These are phyloP conservation scores for Crotalus adamanteus DNA, from an alignment of 2,797 vertebrate genomes.

Conservation along the genomic window DNA sequence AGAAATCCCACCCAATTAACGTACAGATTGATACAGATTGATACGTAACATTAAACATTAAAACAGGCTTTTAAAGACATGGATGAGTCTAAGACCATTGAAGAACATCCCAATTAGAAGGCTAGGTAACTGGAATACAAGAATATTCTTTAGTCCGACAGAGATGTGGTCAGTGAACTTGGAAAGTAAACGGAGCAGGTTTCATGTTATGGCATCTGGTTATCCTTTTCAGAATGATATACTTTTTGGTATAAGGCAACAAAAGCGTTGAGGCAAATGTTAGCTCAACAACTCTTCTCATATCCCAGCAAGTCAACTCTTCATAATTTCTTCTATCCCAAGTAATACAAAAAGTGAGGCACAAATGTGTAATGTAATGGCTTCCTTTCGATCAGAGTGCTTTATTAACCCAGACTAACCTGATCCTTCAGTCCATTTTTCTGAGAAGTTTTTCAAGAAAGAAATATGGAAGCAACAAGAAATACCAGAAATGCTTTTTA, in stretches of 20 bases:
- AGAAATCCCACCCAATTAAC: conserved; percentile 53
- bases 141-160: neutral
- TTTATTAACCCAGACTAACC: neutral
- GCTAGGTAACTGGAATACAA: fast-evolving
- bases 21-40: conserved; percentile 43
- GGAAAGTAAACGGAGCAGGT: neutral
- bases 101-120: fast-evolving
- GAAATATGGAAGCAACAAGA: neutral
- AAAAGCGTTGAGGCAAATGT: neutral
- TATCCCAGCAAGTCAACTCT: conserved; percentile 28
- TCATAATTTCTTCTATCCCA: neutral
- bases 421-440: neutral
- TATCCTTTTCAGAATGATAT: too few relatives aligned
- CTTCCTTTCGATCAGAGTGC: neutral
- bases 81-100: neutral
- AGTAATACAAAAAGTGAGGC: neutral
- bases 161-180: neutral
- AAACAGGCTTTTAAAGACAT: conserved; percentile 3
- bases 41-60: conserved; percentile 46
- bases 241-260: neutral
- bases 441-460: neutral
- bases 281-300: neutral
- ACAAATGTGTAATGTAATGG: conserved; percentile 6
- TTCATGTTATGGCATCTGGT: neutral
- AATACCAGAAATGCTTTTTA: fast-evolving